Conservation (phyloP, 1,140 invertebrate genomes). For the Conus ventricosus region DNA sequence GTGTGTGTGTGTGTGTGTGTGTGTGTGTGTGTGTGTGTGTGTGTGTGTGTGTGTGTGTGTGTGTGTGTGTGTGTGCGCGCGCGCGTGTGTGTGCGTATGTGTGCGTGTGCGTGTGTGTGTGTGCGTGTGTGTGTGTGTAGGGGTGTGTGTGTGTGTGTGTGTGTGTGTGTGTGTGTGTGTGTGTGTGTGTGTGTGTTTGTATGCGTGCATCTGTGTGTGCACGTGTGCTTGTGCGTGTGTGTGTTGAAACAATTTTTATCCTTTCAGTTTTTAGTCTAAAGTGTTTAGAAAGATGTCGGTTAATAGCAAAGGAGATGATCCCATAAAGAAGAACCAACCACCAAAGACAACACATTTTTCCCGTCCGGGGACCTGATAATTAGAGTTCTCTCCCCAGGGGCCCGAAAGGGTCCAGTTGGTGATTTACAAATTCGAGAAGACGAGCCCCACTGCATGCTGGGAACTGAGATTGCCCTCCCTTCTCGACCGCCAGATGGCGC, state of each 20-base stretch:
- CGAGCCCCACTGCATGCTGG: background rate
- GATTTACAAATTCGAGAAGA: background rate
- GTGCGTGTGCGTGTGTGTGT: conserved; percentile 15
- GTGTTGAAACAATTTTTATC: background rate
- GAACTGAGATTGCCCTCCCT: background rate
- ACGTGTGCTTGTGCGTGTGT: background rate
- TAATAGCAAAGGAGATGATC: background rate
- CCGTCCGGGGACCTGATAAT: background rate
- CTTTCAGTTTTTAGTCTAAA: background rate
- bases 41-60: background rate
- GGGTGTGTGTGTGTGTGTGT: background rate
- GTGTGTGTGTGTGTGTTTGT: background rate
- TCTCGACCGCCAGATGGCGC: conserved; percentile 23
- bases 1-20: background rate
- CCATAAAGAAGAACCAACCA: background rate
- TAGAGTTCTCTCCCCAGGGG: background rate
- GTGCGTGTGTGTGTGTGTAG: background rate
- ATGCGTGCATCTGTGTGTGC: background rate
- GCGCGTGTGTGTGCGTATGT: background rate
- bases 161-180: conserved; percentile 6
- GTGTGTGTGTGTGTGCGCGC: background rate
- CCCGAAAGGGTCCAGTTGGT: background rate
- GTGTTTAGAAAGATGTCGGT: background rate
- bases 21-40: conserved; percentile 1
- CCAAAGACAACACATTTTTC: background rate